Base-by-base conservation (phyloP, 1,140 invertebrate species). In the roundworm (Caenorhabditis elegans) region DNA sequence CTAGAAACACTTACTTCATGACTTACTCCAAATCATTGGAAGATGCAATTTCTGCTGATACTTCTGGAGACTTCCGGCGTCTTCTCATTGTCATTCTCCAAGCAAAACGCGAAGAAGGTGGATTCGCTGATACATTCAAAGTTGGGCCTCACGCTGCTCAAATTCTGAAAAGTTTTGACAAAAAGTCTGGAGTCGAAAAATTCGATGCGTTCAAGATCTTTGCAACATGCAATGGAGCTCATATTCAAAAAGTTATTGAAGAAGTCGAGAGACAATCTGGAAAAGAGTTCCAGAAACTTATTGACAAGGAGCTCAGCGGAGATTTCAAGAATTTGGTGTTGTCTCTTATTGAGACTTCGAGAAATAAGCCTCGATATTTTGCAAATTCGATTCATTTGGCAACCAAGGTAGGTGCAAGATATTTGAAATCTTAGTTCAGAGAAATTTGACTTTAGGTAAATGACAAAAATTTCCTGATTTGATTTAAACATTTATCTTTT, bases 11-110 rank as follows among this genome's bases (percentile, higher is more conserved):
- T 1, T 83, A 75, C 36, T 75, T 39, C 28, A 47, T 31, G 39
- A 83, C 51, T 51, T 83, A 83, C 46, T 51, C 31, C 17, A 70
- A 83, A 24, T 34, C 93, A 55, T 90, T 98, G 82, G 96, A 98
- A 88, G 93, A 93, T 3, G 95, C 96, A 86, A 92, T 98, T 76
- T 94, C 93, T 87, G 94, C 93, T 24, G 96, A 98, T 88, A 96
- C 96, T 34, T 96, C 95, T 1, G 96, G 95, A 2, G 93, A 95
- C 88, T 97, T 97, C 91, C 94, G 94, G 90, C 93, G 95, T 79
- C 91, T 98, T 2, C 92, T 96, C 75, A 93, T 97, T 19, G 89
- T 90, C 36, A 85, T 85, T 24, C 11, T 82, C 11, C 76, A 79
- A 53, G 83, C 85, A 83, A 79, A 85, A 70, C 22, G 90, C 87